A percentile compares a stretch with the other conserved stretches of the same genome.
These are phyloP conservation scores for Phalacrocorax pelagicus DNA, from an alignment of 2,113 vertebrate genomes.

Conservation along the genomic window DNA sequence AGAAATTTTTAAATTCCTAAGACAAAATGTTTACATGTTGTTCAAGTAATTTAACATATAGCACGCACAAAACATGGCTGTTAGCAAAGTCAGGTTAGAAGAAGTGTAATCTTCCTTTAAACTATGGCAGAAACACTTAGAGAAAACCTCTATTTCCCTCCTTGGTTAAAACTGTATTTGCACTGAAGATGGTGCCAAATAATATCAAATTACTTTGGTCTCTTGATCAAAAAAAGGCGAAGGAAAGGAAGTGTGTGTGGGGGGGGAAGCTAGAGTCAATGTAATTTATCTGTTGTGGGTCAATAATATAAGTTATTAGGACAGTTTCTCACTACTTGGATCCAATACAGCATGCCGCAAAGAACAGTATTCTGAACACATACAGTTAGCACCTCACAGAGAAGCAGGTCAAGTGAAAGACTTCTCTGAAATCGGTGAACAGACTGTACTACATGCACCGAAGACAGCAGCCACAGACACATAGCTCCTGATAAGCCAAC, in stretches of 20 bases:
- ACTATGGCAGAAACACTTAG: not conserved
- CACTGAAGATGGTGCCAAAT: not conserved
- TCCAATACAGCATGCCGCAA: not conserved
- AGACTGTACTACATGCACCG: not conserved
- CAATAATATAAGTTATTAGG: not conserved
- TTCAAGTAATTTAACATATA: not conserved
- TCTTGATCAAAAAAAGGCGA: not conserved
- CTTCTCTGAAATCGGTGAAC: not conserved
- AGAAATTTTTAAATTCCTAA: not conserved
- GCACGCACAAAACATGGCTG: not conserved
- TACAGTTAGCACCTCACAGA: not conserved
- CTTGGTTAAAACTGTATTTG: not conserved
- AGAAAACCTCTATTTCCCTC: not conserved
- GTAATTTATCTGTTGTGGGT: not conserved
- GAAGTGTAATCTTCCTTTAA: not conserved
- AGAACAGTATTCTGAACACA: not conserved
- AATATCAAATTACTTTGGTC: not conserved
- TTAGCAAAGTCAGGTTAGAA: not conserved
- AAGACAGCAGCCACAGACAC: not conserved
- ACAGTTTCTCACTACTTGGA: not conserved
- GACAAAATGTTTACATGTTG: not conserved
- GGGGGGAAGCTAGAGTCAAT: not conserved
- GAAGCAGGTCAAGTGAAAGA: not conserved
- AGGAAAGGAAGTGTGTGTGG: not conserved
- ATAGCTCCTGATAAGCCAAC: not conserved